Base-by-base conservation (phyloP, 2,797 vertebrate genomes). In the Esox masquinongy region DNA sequence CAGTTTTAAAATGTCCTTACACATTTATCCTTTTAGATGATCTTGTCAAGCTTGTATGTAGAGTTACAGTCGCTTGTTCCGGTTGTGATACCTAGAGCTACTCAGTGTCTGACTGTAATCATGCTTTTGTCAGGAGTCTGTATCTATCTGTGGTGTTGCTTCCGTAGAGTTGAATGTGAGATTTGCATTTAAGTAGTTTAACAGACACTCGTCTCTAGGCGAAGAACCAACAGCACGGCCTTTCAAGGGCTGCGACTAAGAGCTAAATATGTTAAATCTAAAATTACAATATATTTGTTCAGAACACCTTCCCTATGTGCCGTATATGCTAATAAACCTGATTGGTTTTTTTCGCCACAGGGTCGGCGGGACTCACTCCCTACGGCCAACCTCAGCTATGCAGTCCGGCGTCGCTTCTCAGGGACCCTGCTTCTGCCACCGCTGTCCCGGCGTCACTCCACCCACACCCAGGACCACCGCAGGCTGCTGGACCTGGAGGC, bases 381-480 rank as follows among this genome's bases (percentile, higher is more conserved):
- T 15, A 79, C 61, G 1, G 43, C 76, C 24, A 80, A 89, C 73
- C 71, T 1, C 34, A 87, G 29, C 17, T 87, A 89, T 56, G 90
- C 85, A 4, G 88, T 96, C 69, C 87, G 91, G 24, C 92, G 95
- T 8, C 90, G 94, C 34, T 96, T 94, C 82, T 97, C 96, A 0
- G 96, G 96, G 19, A 91, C 91, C 0, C 79, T 95, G 5, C 12
- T 93, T 75, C 91, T 96, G 36, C 95, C 96, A 0, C 92, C 93
- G 0, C 71, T 96, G 61, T 89, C 89, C 3, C 92, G 92, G 80
- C 90, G 91, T 72, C 93, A 94, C 19, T 89, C 90, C 2, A 72
- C 73, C 26, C 80, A 92, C 63, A 95, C 95, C 24, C 77, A 50
- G 0, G 11, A 61, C 0, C 71, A 82, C 0, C 51, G 63, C 19